Base-by-base conservation (phyloP, 2,888 invertebrate species). In the Tetropium fuscum region DNA sequence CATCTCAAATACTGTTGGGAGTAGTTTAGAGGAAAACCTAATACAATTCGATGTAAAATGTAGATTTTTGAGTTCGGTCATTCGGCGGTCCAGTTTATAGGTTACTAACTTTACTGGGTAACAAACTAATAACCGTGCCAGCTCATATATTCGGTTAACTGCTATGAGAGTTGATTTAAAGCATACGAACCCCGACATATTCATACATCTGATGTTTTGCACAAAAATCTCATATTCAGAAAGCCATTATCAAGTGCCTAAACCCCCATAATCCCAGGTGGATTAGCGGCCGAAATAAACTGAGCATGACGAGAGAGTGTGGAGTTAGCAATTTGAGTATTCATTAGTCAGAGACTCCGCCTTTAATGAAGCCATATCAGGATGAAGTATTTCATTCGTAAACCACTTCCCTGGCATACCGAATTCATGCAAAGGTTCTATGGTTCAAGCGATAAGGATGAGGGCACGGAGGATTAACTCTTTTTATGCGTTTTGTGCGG, bases 261-360 rank as follows among this genome's bases (percentile, higher is more conserved):
- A 44, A 25, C 44, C 51, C 19, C 8, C 19, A 45, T 36, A 40
- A 51, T 58, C 53, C 53, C 45, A 51, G 44, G 44, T 38, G 58
- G 51, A 58, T 58, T 58, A 58, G 34, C 45, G 44, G 16, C 15
- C 18, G 51, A 25, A 58, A 58, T 45, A 44, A 58, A 44, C 53
- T 32, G 19, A 22, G 36, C 44, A 32, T 34, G 43, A 51, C 49
- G 40, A 40, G 45, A 45, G 53, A 44, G 34, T 36, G 49, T 30
- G 48, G 60, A 72, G 64, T 69, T 65, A 53, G 63, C 66, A 69
- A 66, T 72, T 70, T 69, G 53, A 66, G 66, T 63, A 61, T 68
- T 66, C 68, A 70, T 69, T 69, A 71, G 66, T 66, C 58, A 60
- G 64, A 68, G 44, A 32, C 53, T 40, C 27, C 38, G 27, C 40